Percentiles rank a stretch among this genome's conserved stretches.
Evolutionary conservation across 2,888 invertebrate genomes (phyloP).

Genomic region (Ophraella communa): DNA sequence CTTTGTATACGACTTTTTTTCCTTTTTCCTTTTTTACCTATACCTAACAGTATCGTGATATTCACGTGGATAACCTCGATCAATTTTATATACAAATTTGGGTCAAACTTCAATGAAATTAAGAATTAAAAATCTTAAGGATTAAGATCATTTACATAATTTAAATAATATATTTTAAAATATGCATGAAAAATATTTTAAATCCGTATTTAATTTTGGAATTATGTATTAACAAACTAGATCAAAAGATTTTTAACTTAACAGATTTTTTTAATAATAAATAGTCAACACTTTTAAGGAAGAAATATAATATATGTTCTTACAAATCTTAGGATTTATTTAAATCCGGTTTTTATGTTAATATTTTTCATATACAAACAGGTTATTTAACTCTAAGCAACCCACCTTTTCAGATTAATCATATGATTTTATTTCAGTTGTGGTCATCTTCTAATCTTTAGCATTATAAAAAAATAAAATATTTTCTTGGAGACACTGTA

Average conservation of each 20-base stretch:
- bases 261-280: too few species aligned
- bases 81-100: background rate
- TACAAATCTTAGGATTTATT: background rate
- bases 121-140: background rate
- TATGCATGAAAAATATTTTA: background rate
- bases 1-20: background rate
- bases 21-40: background rate
- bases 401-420: background rate
- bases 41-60: background rate
- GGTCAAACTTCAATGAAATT: background rate
- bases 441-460: too few species aligned
- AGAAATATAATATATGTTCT: background rate
- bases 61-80: constrained; percentile 6
- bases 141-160: background rate
- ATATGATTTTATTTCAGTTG: background rate
- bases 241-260: too few species aligned
- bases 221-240: too few species aligned
- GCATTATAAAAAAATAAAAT: too few species aligned
- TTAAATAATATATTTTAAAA: background rate
- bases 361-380: constrained; percentile 5
- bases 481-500: background rate
- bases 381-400: background rate
- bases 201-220: background rate
- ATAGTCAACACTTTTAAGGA: background rate
- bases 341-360: background rate